Conservation (phyloP, 2,888 invertebrate genomes). For the Panopea generosa region DNA sequence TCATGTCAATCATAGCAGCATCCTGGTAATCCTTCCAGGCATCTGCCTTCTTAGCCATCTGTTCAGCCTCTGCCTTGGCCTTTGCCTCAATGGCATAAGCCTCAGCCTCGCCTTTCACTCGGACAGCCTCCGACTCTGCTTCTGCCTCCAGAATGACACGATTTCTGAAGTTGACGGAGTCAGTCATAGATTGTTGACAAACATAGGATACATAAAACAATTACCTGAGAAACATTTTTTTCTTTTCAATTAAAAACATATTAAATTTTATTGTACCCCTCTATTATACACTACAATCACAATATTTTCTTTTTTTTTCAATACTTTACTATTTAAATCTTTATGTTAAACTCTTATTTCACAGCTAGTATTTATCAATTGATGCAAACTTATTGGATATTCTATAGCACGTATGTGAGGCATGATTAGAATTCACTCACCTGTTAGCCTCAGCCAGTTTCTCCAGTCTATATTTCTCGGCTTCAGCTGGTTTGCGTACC, state of each 20-base stretch:
- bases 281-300: no score
- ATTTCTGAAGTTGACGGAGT: conserved; percentile 63
- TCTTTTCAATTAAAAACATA: no score
- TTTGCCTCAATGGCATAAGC: conserved; percentile 97
- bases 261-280: no score
- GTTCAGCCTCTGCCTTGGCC: conserved; percentile 98
- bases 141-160: conserved; percentile 96
- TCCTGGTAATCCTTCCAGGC: conserved; percentile 98
- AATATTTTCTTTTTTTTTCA: no score
- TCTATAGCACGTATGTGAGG: no score
- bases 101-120: conserved; percentile 90
- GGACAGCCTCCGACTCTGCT: conserved; percentile 95
- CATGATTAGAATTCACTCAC: no score
- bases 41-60: conserved; percentile 98
- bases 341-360: no score
- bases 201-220: background rate
- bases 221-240: no score
- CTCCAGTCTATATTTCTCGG: conserved; percentile 95
- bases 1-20: conserved; percentile 91
- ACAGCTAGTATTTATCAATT: no score
- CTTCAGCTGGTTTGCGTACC: conserved; percentile 96
- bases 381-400: no score
- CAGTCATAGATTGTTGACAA: no score
- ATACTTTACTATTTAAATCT: no score
- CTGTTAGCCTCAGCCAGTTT: conserved; percentile 97